These are phyloP conservation scores for Sebastiscus albofasciatus DNA, from an alignment of 2,797 vertebrate species.

Conservation along the genomic window DNA sequence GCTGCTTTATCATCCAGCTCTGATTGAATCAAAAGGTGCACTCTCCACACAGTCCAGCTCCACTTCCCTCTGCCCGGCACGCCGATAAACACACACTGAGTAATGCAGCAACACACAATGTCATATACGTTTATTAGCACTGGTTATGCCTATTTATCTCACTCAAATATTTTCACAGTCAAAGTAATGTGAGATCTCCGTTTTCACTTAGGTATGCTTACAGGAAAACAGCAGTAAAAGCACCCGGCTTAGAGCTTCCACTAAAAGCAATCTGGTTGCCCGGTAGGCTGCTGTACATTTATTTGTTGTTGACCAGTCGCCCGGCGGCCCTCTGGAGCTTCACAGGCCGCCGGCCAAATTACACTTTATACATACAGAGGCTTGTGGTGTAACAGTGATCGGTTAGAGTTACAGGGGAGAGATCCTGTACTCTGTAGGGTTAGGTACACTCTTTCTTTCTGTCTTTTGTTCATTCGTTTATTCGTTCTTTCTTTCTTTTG, in stretches of 20 bases:
- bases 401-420: not conserved
- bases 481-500: no score
- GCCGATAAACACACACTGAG: not conserved
- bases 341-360: constrained; percentile 29
- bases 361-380: constrained; percentile 22
- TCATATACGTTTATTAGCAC: constrained; percentile 40
- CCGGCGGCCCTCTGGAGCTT: constrained; percentile 50
- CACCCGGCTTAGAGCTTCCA: constrained; percentile 40
- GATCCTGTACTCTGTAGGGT: not conserved
- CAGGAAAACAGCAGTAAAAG: constrained; percentile 72
- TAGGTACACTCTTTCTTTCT: no score
- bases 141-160: constrained; percentile 35
- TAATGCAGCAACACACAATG: constrained; percentile 5
- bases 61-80: constrained; percentile 6
- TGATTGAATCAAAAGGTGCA: constrained; percentile 74
- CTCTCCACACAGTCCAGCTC: constrained; percentile 51
- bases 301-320: constrained; percentile 47
- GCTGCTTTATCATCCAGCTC: constrained; percentile 65
- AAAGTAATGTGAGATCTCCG: constrained; percentile 61
- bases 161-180: constrained; percentile 46
- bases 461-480: no score
- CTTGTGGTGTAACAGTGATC: not conserved
- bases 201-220: constrained; percentile 63
- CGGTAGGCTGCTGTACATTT: constrained; percentile 37
- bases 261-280: constrained; percentile 62